Evolutionary conservation across 53 echinoderm and acorn worm genomes (phyloP), one percentile per base, ranked within the genome.

Genomic region (Holothuria leucospilota): DNA sequence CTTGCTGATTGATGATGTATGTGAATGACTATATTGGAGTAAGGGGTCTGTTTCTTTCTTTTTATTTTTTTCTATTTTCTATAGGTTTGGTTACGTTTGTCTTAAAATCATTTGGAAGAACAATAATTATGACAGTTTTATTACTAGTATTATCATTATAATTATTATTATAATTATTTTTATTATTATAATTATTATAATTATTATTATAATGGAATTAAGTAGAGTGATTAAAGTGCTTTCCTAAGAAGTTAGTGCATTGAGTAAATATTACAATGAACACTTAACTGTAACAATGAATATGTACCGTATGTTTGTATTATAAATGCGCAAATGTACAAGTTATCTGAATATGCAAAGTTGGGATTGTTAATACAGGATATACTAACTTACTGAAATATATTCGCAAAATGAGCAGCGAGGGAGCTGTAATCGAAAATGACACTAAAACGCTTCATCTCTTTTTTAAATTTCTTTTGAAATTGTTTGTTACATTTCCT

Each of bases 301-400:
- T 51, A 75, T 75, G 49, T 75, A 75, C 52, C 41, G 75, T 75
- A 75, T 75, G 75, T 75, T 75, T 75, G 75, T 75, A 75, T 46
- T 75, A 75, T 75, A 75, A 75, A 52, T 52, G 75, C 75, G 75
- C 75, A 75, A 75, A 75, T 75, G 75, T 75, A 75, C 75, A 51
- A 75, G 75, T 75, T 75, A 75, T 75, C 52, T 75, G 49, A 75
- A 51, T 75, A 75, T 75, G 75, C 75, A 75, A 75, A 75, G 75
- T 75, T 75, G 75, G 75, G 75, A 75, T 24, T 75, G 75, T 75
- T 46, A 21, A 75, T 21, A 75, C 75, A 75, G 75, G 75, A 75
- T 75, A 75, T 75, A 71, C 51, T 75, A 75, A 75, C 39, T 24
- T 46, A 75, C 75, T 75, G 75, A 75, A 75, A 75, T 75, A 75